Conservation (phyloP, 2,113 vertebrate species). For the Amia ocellicauda region DNA sequence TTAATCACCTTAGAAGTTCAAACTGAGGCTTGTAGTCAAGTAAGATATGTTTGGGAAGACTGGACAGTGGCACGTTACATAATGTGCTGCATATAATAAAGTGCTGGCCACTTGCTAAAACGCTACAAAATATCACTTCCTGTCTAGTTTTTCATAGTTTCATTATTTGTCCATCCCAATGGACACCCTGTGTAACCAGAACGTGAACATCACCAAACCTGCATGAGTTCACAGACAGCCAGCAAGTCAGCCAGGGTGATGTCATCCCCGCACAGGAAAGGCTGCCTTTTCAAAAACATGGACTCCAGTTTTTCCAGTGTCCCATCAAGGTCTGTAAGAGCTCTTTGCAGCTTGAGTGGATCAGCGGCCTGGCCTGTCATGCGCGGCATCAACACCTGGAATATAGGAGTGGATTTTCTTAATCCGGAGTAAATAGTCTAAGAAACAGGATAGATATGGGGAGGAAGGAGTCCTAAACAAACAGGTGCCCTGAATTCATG, state of each 20-base stretch:
- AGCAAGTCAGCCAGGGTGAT: conserved; percentile 66
- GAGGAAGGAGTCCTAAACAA: too few species aligned
- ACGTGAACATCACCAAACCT: conserved; percentile 45
- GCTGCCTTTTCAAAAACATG: conserved; percentile 59
- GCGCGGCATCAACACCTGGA: conserved; percentile 50
- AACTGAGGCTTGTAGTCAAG: not conserved
- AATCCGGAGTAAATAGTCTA: too few species aligned
- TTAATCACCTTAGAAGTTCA: too few species aligned
- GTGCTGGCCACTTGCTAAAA: too few species aligned
- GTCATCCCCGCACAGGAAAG: conserved; percentile 67
- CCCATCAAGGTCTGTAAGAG: conserved; percentile 43
- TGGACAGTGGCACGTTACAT: too few species aligned
- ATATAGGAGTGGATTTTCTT: not conserved
- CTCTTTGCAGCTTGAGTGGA: conserved; percentile 27
- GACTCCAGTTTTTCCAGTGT: conserved; percentile 58
- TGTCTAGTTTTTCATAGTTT: too few species aligned
- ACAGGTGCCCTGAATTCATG: too few species aligned
- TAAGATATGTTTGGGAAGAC: not conserved
- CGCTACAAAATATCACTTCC: too few species aligned
- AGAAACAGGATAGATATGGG: too few species aligned
- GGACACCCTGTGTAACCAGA: too few species aligned
- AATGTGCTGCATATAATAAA: too few species aligned
- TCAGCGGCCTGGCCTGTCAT: conserved; percentile 40
- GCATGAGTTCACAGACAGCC: conserved; percentile 65
- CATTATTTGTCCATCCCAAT: too few species aligned